Evolutionary conservation across 92 coral and sea anemone genomes (phyloP), one percentile per base, ranked within the genome.

Genomic region (Siderastrea siderea): DNA sequence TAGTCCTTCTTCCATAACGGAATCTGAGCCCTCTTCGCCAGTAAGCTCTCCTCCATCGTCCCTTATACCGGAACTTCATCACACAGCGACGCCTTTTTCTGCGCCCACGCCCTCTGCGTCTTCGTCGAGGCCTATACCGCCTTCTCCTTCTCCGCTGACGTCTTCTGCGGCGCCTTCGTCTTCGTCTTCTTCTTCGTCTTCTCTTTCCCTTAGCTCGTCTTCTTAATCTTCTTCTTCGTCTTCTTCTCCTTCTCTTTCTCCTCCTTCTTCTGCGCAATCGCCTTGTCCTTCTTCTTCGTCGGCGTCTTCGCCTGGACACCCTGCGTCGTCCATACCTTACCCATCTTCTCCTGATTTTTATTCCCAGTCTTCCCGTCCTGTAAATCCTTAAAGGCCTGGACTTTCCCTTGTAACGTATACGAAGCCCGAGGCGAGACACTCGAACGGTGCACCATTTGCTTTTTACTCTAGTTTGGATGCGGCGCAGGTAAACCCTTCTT

Each of bases 41-140:
- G 38, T 83, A 83, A 11, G 59, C 87, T 9, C 9, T 58, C 11
- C 79, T 47, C 79, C 78, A 71, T n/a, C 61, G 49, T 73, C 44
- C 1, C 43, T 4, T 2, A 26, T 58, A 83, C 14, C 61, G 67
- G 60, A 83, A 26, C 49, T 73, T 71, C 71, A 83, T 71, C 51
- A 83, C 79, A 83, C 71, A 71, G 26, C 72, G 70, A n/a, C 79
- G 87, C 11, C 85, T 80, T 67, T 79, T 12, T 60, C 73, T 58
- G 15, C 71, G 79, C 14, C 71, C 59, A 62, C 87, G 43, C 13
- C 55, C 5, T 44, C 55, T 44, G 45, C 60, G 60, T 47, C 62
- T 70, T 59, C 78, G 58, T 48, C 79, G 59, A 38, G 43, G 67
- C 48, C 71, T n/a, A 14, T 58, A 73, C 44, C 67, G 71, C 71